Evolutionary conservation across 2,888 invertebrate species (phyloP).

Genomic region (Dioctria rufipes): DNA sequence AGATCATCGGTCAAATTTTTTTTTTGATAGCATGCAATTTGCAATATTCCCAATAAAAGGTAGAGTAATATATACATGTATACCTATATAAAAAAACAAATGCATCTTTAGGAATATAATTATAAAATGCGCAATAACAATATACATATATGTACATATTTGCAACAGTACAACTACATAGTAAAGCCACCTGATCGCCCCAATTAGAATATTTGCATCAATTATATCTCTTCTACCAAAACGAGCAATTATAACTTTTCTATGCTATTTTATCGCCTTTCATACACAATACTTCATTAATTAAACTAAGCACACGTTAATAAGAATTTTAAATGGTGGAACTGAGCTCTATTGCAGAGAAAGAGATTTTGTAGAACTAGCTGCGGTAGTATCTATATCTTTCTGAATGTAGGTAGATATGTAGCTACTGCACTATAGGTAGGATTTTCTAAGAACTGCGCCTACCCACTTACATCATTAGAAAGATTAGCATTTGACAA

Average conservation of each 20-base stretch:
- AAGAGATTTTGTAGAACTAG: neutral
- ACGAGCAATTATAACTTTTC: conserved; percentile 34
- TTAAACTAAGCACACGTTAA: conserved; percentile 29
- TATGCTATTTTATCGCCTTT: neutral
- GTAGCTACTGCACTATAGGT: conserved; percentile 18
- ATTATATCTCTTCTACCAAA: conserved; percentile 33
- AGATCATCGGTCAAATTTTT: conserved; percentile 44
- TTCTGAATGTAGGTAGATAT: conserved; percentile 24
- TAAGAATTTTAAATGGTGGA: conserved; percentile 30
- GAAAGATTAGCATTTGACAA: conserved; percentile 1
- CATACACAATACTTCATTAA: conserved; percentile 21
- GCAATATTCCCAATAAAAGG: neutral
- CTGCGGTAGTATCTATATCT: neutral
- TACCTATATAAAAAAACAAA: neutral
- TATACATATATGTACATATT: neutral
- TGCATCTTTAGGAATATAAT: conserved; percentile 1
- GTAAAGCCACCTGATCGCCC: conserved; percentile 26
- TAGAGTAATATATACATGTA: too few species aligned
- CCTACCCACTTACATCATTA: conserved; percentile 33
- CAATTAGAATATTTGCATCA: conserved; percentile 35
- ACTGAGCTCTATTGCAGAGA: conserved; percentile 3
- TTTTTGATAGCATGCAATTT: neutral
- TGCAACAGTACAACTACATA: neutral
- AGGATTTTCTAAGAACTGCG: conserved; percentile 43
- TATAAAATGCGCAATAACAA: neutral